Evolutionary conservation across 2,888 invertebrate genomes (phyloP), one percentile per base, ranked within the genome.

Genomic region (Drosophila falleni): DNA sequence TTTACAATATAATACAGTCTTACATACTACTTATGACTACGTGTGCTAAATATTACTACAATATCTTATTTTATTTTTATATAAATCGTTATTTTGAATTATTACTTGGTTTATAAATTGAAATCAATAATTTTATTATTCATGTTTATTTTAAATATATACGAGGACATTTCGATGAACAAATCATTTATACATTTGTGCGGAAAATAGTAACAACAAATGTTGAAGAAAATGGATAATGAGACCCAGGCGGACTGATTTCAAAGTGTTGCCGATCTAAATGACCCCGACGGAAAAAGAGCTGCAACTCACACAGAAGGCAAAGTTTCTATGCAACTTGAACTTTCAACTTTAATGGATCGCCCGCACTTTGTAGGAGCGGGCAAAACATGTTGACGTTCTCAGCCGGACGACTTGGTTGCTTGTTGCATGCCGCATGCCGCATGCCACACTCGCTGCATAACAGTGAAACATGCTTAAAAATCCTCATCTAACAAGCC

Each of bases 401-500:
- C 58, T 51, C 10, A 26, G 29, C 59, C 37, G 29, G 46, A 11
- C 41, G 44, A 64, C 41, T 65, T 31, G 2, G 23, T 41, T 41
- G 41, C 33, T 41, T 37, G 51, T 37, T n/a, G 6, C 37, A 53
- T 26, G 35, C 49, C n/a, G 16, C 16, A 16, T 33, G 42, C 59
- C 29, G 63, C 50, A 51, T 55, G 35, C 46, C 41, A 51, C 54
- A 58, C 51, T 56, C 8, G 42, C 16, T 44, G 50, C 49, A 35
- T 42, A 46, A 29, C 55, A 29, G 31, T 60, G 44, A 49, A 72
- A 67, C 69, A 78, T 59, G 74, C 70, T 62, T 62, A 59, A 50
- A 78, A 81, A 76, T 81, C 44, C 80, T 23, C 65, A 51, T 66
- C 83, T 82, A 88, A 88, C 83, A 82, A 88, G 87, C 83, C 83